Percentiles rank a stretch among this genome's conserved stretches.
These are phyloP conservation scores for Muscina levida DNA, from an alignment of 2,888 invertebrate species.

Conservation along the genomic window DNA sequence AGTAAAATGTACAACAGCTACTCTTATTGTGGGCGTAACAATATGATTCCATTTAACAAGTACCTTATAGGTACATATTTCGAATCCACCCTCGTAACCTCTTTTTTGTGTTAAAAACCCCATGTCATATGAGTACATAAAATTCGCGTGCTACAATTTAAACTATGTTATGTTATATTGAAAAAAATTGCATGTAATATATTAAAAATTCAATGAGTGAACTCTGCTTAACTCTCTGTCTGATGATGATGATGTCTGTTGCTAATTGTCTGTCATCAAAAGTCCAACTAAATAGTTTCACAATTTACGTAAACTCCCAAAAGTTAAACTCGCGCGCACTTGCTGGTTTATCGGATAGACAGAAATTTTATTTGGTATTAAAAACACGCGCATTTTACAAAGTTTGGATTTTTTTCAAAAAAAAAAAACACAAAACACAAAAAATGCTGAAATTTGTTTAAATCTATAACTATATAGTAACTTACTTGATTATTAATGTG, in stretches of 20 bases:
- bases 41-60: too few relatives aligned
- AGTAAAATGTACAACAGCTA: too few relatives aligned
- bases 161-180: too few relatives aligned
- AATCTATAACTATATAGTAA: background rate
- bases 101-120: too few relatives aligned
- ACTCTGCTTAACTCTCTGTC: background rate
- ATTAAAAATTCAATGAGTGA: slow-evolving; percentile 16
- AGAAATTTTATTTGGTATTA: background rate
- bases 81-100: too few relatives aligned
- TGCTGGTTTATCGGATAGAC: too few relatives aligned
- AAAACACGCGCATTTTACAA: slow-evolving; percentile 22
- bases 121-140: too few relatives aligned
- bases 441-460: background rate
- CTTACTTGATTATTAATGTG: slow-evolving; percentile 8
- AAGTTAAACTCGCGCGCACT: background rate
- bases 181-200: too few relatives aligned
- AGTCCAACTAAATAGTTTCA: slow-evolving; percentile 23
- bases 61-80: too few relatives aligned
- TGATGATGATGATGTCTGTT: background rate
- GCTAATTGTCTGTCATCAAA: slow-evolving; percentile 11
- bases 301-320: slow-evolving; percentile 39
- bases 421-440: too few relatives aligned
- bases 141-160: too few relatives aligned
- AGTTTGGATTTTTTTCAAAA: slow-evolving; percentile 20
- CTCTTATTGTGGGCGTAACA: too few relatives aligned